These are phyloP conservation scores for Cephus cinctus DNA, from an alignment of 1,140 invertebrate species.

Conservation along the genomic window DNA sequence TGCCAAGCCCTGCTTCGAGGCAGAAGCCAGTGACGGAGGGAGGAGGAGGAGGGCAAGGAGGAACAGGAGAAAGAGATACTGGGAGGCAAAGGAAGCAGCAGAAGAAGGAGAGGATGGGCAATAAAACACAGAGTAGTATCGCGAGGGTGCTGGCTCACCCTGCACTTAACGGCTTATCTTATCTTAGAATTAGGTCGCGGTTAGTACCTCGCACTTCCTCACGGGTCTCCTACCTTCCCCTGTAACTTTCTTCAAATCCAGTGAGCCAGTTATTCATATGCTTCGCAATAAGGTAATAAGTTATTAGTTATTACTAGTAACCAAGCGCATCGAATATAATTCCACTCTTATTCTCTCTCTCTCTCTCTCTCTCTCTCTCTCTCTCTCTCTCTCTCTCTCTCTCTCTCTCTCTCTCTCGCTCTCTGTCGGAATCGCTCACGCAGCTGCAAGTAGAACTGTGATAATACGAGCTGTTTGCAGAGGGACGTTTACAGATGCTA, in stretches of 20 bases:
- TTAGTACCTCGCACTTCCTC: conserved; percentile 24
- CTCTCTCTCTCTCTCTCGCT: conserved; percentile 1
- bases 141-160: conserved; percentile 30
- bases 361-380: conserved; percentile 2
- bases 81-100: background rate
- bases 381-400: background rate
- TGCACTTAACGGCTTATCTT: conserved; percentile 48
- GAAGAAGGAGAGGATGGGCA: conserved; percentile 18
- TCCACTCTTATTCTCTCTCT: too few relatives aligned
- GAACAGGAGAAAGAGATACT: background rate
- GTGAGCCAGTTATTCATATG: too few relatives aligned
- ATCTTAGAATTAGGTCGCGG: conserved; percentile 46
- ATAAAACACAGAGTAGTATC: conserved; percentile 45
- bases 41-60: conserved; percentile 22
- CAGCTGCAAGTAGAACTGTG: conserved; percentile 16
- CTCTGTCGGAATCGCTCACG: conserved; percentile 6
- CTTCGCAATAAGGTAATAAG: too few relatives aligned
- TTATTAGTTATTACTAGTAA: too few relatives aligned
- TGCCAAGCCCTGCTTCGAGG: conserved; percentile 21
- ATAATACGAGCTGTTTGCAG: conserved; percentile 18
- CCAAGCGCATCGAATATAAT: too few relatives aligned
- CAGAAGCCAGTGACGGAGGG: too few relatives aligned
- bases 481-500: conserved; percentile 20
- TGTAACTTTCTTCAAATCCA: too few relatives aligned
- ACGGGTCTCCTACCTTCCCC: background rate